Evolutionary conservation across 2,888 invertebrate species (phyloP), one percentile per base, ranked within the genome.

Genomic region (Galeopsomyia nigrocyanea): DNA sequence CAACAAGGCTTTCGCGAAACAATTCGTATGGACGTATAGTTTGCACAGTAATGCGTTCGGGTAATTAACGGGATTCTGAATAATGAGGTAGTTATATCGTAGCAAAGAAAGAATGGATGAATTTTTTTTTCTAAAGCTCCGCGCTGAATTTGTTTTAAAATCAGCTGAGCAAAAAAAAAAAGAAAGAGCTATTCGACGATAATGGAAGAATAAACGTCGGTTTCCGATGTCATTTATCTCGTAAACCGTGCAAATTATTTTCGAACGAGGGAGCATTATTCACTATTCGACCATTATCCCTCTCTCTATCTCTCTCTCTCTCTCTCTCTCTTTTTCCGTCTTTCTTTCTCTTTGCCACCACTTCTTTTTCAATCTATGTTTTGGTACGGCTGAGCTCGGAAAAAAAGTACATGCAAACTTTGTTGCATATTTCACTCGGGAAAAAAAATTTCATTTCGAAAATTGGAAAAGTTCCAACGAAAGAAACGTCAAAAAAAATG

Each of bases 211-310:
- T 71, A 65, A 71, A 31, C 71, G 65, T 65, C 60, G 65, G 51
- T 53, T 70, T 64, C 39, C 69, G 64, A 58, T 51, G 69, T 64
- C 39, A 51, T 58, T 64, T 50, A 63, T 64, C 31, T 55, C n/a
- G 31, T 51, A 55, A 51, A 65, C 26, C 71, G 65, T 65, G 71
- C 64, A 70, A 70, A 70, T 70, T 70, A 65, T 58, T 70, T 70
- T 70, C 51, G 56, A 69, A 50, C 70, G 31, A 16, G 70, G 65
- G 64, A 47, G 70, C 64, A 58, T 70, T 26, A 3, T 26, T 26
- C 26, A 26, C 26, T 26, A 26, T 26, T 26, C 3, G 26, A 26
- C 26, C 26, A 26, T 26, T 26, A 26, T 5, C 26, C 26, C 5
- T 26, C 26, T n/a, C n/a, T n/a, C n/a, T n/a, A n/a, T n/a, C n/a